Percentiles rank a stretch among this genome's conserved stretches.
These are phyloP conservation scores for human (Homo sapiens) DNA, from an alignment of 2,113 vertebrate species.

Conservation along the genomic window DNA sequence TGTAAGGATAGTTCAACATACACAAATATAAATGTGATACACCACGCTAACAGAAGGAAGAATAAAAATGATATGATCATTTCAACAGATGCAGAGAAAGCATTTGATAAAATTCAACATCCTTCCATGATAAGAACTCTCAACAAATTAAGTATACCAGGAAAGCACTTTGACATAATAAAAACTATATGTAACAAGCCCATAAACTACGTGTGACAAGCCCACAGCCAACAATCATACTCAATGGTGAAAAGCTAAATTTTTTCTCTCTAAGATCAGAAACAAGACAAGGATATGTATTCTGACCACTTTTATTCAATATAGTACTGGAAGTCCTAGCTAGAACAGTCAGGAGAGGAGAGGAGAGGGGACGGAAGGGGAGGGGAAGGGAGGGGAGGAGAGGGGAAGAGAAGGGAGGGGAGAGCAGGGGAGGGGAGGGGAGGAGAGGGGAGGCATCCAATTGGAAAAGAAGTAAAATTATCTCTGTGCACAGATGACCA, in stretches of 20 bases:
- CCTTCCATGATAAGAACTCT: background rate
- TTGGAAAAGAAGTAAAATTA: background rate
- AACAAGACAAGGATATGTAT: background rate
- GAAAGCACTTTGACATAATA: background rate
- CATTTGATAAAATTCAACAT: background rate
- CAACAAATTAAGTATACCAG: background rate
- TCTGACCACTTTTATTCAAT: background rate
- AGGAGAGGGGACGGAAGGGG: too few relatives aligned
- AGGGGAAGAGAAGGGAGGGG: fast-evolving
- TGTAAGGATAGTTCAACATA: background rate
- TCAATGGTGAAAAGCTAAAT: background rate
- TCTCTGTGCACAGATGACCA: background rate
- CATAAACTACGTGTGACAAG: too few relatives aligned
- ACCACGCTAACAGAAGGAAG: background rate
- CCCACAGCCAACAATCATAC: background rate
- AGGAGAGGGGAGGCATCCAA: background rate
- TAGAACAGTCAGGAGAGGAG: background rate
- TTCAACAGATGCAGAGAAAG: background rate
- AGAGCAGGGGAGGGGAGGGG: too few relatives aligned
- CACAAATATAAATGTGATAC: background rate
- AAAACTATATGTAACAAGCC: background rate
- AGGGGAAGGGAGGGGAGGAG: too few relatives aligned
- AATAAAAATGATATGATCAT: background rate
- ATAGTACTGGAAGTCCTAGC: background rate
- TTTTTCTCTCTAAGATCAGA: background rate